These are phyloP conservation scores for Callopanchax toddi DNA, from an alignment of 2,113 vertebrate genomes.

Conservation along the genomic window DNA sequence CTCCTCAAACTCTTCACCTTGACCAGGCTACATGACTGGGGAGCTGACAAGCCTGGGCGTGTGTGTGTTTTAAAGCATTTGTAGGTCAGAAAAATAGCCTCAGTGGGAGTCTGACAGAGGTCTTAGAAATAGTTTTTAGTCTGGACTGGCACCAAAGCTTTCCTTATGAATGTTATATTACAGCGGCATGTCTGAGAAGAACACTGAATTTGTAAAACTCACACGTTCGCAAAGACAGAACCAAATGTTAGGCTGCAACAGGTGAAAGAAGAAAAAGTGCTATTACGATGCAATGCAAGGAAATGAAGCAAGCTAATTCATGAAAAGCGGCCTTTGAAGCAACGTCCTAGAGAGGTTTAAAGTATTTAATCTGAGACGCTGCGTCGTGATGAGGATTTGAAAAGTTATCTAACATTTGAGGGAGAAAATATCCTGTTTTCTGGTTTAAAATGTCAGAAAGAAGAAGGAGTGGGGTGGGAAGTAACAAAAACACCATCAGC, in stretches of 20 bases:
- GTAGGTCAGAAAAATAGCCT: slow-evolving; percentile 69
- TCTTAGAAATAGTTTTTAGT: slow-evolving; percentile 53
- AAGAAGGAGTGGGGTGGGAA: too few relatives aligned
- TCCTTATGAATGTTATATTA: slow-evolving; percentile 59
- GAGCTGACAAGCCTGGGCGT: slow-evolving; percentile 47
- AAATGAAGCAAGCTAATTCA: slow-evolving; percentile 33
- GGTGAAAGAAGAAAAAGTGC: slow-evolving; percentile 35
- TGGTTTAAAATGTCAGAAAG: slow-evolving; percentile 35
- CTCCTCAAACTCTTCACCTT: slow-evolving; percentile 51
- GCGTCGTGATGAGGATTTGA: slow-evolving; percentile 20
- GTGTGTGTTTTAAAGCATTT: slow-evolving; percentile 52
- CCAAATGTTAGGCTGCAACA: slow-evolving; percentile 29
- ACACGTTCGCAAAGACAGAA: slow-evolving; percentile 6
- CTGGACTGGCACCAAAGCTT: slow-evolving; percentile 49
- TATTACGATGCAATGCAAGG: slow-evolving; percentile 29
- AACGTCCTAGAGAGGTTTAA: slow-evolving; percentile 40
- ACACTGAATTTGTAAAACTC: slow-evolving; percentile 19
- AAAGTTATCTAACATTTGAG: slow-evolving; percentile 37
- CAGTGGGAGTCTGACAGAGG: slow-evolving; percentile 52
- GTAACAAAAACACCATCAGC: too few relatives aligned
- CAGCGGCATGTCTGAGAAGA: slow-evolving; percentile 17
- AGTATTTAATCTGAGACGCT: slow-evolving; percentile 50
- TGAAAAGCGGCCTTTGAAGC: slow-evolving; percentile 34
- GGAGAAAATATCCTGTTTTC: slow-evolving; percentile 42
- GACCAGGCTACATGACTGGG: slow-evolving; percentile 51